Percentiles rank a stretch among this genome's conserved stretches.
Conservation (phyloP, 2,888 invertebrate genomes). For the Biston stratarius region DNA sequence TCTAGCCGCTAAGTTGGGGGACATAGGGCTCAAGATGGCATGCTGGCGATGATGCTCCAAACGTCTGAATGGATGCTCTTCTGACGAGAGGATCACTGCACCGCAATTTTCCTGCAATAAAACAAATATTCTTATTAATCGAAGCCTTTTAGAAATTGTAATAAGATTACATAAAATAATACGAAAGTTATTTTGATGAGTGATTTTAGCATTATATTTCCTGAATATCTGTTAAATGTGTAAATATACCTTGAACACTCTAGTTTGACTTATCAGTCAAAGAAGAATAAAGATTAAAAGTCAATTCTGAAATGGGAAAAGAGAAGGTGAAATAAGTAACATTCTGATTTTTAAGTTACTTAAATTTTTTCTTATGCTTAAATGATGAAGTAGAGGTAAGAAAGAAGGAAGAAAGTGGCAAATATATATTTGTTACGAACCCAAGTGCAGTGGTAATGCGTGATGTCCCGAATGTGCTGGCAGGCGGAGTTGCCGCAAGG, state of each 20-base stretch:
- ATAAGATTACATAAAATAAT: neutral
- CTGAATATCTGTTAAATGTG: too few species aligned
- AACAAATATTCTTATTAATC: neutral
- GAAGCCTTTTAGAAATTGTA: neutral
- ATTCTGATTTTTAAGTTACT: too few species aligned
- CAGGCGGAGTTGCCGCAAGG: conserved; percentile 89
- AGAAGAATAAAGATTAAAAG: too few species aligned
- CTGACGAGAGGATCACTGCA: conserved; percentile 90
- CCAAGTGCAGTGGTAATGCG: conserved; percentile 96
- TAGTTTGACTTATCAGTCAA: too few species aligned
- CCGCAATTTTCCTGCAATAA: conserved; percentile 90
- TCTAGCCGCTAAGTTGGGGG: conserved; percentile 84
- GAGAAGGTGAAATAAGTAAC: too few species aligned
- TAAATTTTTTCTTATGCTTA: too few species aligned
- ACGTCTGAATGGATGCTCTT: conserved; percentile 92
- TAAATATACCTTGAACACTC: too few species aligned
- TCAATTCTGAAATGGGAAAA: too few species aligned
- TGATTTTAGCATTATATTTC: too few species aligned
- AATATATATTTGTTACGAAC: conserved; percentile 72
- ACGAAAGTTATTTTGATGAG: too few species aligned
- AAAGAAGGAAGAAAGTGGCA: too few species aligned
- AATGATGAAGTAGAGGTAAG: too few species aligned
- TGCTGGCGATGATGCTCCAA: conserved; percentile 96
- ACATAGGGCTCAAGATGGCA: conserved; percentile 89
- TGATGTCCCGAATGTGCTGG: conserved; percentile 91